Evolutionary conservation across 2,888 invertebrate species (phyloP), one percentile per base, ranked within the genome.

Genomic region (Scrobipalpa costella): DNA sequence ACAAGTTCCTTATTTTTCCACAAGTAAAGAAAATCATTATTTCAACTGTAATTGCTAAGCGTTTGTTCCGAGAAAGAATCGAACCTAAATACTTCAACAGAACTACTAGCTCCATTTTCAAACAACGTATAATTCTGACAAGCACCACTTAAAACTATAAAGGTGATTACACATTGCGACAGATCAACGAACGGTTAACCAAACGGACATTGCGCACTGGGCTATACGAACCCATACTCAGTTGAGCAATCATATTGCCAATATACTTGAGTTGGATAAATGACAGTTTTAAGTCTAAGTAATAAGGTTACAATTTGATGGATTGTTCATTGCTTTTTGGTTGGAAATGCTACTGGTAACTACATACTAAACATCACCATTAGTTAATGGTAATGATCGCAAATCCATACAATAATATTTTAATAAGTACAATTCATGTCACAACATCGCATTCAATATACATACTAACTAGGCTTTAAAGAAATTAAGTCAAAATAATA

Each of bases 91-190:
- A 44, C 44, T 44, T 15, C 7, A 44, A 44, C 44, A 44, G 15
- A 44, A 44, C 7, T 15, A 44, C 44, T 44, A 2, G 19, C 17
- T 49, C 11, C 9, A 49, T 19, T 19, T 9, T 49, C 21, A 19
- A 47, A 19, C 50, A 21, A 21, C 19, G 13, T 9, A 13, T 19
- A 13, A 13, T 21, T 21, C 21, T 15, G 15, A 55, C 34, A 55
- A 34, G 27, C 13, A 33, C 9, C 40, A 44, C 38, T 38, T 59
- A 59, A 15, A 55, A 55, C 27, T 55, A 55, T 62, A 27, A 61
- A 62, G 62, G 62, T 17, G 40, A 17, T 27, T 36, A 36, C 62
- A 62, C 55, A 52, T 62, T 62, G 40, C 62, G 62, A 55, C 52
- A 62, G 40, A 40, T 44, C 21, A n/a, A 9, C 13, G n/a, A 44